These are phyloP conservation scores for Neosilurus hyrtlii DNA, from an alignment of 2,797 vertebrate species.

Conservation along the genomic window DNA sequence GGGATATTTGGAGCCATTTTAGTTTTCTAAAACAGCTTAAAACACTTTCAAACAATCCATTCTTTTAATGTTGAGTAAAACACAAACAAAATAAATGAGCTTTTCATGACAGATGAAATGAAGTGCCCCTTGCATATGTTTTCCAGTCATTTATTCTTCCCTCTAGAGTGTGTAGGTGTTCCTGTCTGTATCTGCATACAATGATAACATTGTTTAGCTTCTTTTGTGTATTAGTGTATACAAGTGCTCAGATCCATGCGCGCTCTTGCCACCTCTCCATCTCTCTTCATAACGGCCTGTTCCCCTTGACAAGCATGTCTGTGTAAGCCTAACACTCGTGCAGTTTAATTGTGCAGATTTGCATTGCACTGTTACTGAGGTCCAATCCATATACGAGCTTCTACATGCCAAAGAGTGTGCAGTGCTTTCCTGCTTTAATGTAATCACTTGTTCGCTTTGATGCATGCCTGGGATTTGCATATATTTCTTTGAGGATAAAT, in stretches of 20 bases:
- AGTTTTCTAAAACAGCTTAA: not conserved
- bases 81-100: not conserved
- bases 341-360: constrained; percentile 43
- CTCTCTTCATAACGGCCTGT: constrained; percentile 7
- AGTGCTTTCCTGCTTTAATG: constrained; percentile 68
- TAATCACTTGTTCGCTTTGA: constrained; percentile 76
- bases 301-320: constrained; percentile 29
- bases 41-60: not conserved
- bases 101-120: not conserved
- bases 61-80: not conserved
- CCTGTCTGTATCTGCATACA: constrained; percentile 20
- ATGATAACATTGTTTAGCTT: constrained; percentile 34
- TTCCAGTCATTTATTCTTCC: constrained; percentile 1
- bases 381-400: constrained; percentile 56
- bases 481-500: constrained; percentile 76
- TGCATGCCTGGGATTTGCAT: constrained; percentile 74
- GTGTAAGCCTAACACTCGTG: constrained; percentile 38
- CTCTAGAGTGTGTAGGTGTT: constrained; percentile 3
- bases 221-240: constrained; percentile 25
- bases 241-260: constrained; percentile 2
- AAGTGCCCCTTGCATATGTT: constrained; percentile 4
- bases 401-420: constrained; percentile 56
- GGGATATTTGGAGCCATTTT: not conserved
- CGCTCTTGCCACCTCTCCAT: constrained; percentile 29
- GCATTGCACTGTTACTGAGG: constrained; percentile 23